phyloP scores from a whole-genome alignment of 2,888 invertebrate genomes.

The Aplocera efformata region DNA sequence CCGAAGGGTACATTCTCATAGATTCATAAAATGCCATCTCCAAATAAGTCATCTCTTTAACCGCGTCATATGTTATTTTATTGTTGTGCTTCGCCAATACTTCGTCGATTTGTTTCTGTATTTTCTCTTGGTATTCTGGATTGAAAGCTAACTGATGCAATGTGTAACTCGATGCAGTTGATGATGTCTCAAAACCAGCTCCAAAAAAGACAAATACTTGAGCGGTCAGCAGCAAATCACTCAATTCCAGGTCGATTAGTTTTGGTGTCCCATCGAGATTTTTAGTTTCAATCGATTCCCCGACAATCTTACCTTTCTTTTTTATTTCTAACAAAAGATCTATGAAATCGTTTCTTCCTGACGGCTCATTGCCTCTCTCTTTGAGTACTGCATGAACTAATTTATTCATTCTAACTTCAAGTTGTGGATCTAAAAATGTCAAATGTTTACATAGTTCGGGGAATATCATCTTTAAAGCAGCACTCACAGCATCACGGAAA shows the following conservation, averaged over 20 bases:
- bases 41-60: conserved; percentile 64
- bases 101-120: conserved; percentile 63
- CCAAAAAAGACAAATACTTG: conserved; percentile 72
- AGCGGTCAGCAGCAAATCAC: conserved; percentile 56
- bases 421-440: conserved; percentile 47
- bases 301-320: conserved; percentile 57
- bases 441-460: conserved; percentile 58
- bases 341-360: conserved; percentile 65
- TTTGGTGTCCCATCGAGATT: conserved; percentile 54
- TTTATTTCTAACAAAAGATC: conserved; percentile 61
- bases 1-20: conserved; percentile 66
- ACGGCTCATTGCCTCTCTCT: conserved; percentile 54
- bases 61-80: conserved; percentile 60
- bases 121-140: conserved; percentile 64
- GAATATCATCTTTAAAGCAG: conserved; percentile 52
- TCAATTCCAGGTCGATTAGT: conserved; percentile 53
- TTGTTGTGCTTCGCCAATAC: conserved; percentile 55
- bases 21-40: conserved; percentile 66
- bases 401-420: conserved; percentile 49
- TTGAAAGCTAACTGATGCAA: conserved; percentile 71
- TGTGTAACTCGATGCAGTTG: conserved; percentile 69
- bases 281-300: conserved; percentile 58
- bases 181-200: conserved; percentile 78
- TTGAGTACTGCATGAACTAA: conserved; percentile 52
- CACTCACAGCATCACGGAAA: conserved; percentile 47